These are phyloP conservation scores for Poecilia wingei DNA, from an alignment of 2,797 vertebrate genomes.

Conservation along the genomic window DNA sequence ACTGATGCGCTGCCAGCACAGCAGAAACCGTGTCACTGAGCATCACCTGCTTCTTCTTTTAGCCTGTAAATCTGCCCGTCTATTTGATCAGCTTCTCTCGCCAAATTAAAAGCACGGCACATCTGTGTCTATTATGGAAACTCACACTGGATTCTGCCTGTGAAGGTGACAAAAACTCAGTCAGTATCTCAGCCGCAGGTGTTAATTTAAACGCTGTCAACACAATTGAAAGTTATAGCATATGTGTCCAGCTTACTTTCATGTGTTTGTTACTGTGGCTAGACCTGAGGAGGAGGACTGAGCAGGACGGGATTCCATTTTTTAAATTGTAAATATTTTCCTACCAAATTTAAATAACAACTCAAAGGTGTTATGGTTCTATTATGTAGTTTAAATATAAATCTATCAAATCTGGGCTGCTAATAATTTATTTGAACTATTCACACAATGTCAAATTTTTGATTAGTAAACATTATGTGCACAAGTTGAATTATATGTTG, in stretches of 20 bases:
- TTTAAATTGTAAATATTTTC: not conserved
- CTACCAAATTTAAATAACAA: not conserved
- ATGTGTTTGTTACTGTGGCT: not conserved
- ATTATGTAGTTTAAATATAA: not conserved
- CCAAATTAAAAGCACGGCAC: not conserved
- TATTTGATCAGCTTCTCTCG: slow-evolving; percentile 22
- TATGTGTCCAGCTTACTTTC: not conserved
- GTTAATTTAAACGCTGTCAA: slow-evolving; percentile 38
- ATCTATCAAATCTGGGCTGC: not conserved
- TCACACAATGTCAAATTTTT: not conserved
- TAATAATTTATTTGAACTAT: not conserved
- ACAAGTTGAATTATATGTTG: not conserved
- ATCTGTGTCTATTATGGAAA: slow-evolving; percentile 32
- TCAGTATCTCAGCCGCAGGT: slow-evolving; percentile 11
- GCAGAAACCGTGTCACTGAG: slow-evolving; percentile 18
- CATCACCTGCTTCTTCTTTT: slow-evolving; percentile 13
- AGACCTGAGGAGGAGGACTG: not conserved
- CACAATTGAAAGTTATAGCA: slow-evolving; percentile 35
- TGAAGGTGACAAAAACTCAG: slow-evolving; percentile 24
- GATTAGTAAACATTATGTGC: not conserved
- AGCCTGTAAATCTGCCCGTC: slow-evolving; percentile 21
- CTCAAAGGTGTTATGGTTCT: not conserved
- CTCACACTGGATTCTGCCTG: not conserved
- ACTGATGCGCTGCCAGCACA: slow-evolving; percentile 11
- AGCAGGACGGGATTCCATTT: slow-evolving; percentile 2